Base-by-base conservation (phyloP, 2,888 invertebrate genomes). In the Phasia obesa region DNA sequence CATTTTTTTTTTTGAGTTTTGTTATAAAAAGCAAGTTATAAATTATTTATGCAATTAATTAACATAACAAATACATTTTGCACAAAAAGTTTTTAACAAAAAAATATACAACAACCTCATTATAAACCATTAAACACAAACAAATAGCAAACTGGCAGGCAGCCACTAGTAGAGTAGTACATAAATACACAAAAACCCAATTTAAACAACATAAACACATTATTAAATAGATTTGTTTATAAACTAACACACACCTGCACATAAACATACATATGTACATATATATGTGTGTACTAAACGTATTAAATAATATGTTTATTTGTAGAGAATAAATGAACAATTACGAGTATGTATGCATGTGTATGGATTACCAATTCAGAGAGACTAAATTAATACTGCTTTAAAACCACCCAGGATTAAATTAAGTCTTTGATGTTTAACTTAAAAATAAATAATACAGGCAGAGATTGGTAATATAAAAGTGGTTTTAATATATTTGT, bases 21-120 rank as follows among this genome's bases (percentile, higher is more conserved):
- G 25, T 2, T 21, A 35, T 35, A 35, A 35, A 35, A 11, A 11
- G 35, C 5, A 35, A 35, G 9, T 60, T 71, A 75, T 78, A 83
- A 71, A 83, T 70, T 83, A 79, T 83, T 83, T 83, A 83, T 83
- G 75, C 74, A 83, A 83, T 79, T 83, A 83, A 83, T 83, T 83
- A 83, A 83, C 75, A 83, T 60, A 65, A 70, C 78, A 83, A 83
- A 83, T 70, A 79, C 47, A 70, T 78, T 82, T 78, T 76, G 35
- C 17, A 31, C 27, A 64, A 60, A 70, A 69, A 51, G 5, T 2
- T 55, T 21, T 35, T 35, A 38, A 57, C 0, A 59, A 51, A 17
- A 23, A 65, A 44, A 47, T 21, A 17, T 7, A 67, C 42, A 77
- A 53, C 60, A 69, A 79, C 23, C 71, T 79, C 79, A 79, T 79